phyloP scores from a whole-genome alignment of 2,113 vertebrate genomes.

The Hemiscyllium ocellatum region DNA sequence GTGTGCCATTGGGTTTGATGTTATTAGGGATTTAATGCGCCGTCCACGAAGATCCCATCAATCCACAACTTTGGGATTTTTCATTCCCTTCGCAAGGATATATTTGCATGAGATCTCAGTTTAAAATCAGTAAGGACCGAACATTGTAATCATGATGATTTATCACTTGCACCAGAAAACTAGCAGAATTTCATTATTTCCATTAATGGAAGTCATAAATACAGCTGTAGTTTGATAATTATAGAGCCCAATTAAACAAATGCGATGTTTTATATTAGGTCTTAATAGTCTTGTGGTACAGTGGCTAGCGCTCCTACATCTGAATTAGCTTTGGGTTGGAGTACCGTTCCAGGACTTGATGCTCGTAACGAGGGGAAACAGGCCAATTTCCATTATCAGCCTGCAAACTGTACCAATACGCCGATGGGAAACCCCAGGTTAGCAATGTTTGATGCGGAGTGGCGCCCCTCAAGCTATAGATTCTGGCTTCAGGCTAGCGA shows the following conservation, averaged over 20 bases:
- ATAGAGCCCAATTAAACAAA: not conserved
- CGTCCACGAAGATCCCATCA: not conserved
- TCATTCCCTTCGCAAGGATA: not conserved
- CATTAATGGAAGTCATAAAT: slow-evolving; percentile 8
- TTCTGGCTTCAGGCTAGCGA: not conserved
- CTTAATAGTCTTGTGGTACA: not conserved
- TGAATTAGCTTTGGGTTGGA: not conserved
- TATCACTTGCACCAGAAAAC: not conserved
- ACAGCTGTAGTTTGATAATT: not conserved
- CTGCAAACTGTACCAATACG: not conserved
- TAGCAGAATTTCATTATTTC: not conserved
- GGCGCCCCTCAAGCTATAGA: no score
- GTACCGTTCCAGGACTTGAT: not conserved
- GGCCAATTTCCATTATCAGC: not conserved
- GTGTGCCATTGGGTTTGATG: not conserved
- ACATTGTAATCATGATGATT: not conserved
- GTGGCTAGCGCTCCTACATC: not conserved
- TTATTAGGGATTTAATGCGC: not conserved
- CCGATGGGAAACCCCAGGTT: not conserved
- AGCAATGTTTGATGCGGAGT: not conserved
- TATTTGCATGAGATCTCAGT: not conserved
- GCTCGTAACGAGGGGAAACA: not conserved
- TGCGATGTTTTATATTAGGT: not conserved
- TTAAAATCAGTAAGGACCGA: not conserved
- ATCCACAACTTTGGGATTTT: not conserved